Evolutionary conservation across 2,797 vertebrate species (phyloP), one percentile per base, ranked within the genome.

Genomic region (Acanthurus leucopareius): DNA sequence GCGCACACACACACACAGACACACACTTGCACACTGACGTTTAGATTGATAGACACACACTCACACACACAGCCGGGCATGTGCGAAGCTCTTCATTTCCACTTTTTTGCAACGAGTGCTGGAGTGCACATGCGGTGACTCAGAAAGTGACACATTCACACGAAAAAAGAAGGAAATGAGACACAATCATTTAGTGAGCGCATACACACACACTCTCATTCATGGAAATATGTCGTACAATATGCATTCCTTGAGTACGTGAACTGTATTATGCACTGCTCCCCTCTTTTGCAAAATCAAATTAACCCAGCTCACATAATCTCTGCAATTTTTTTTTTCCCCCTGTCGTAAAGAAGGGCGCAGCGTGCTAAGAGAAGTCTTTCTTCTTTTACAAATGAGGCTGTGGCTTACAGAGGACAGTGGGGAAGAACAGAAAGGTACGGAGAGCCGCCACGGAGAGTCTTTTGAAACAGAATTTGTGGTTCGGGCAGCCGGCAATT

Each of bases 311-410:
- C 75, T 88, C 72, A 63, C 66, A 87, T 81, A 79, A 90, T 88
- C 80, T 82, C 68, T 49, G 20, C 1, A 2, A 32, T 74, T 80
- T 83, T 6, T 83, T 6, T 15, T 32, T 5, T 4, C 28, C 28
- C 2, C 44, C 57, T 71, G 69, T 69, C 16, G 8, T 57, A 20
- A 53, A 82, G 57, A 82, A 67, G 22, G 65, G 47, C 13, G 20
- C 57, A 60, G 61, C 10, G 4, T 77, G 77, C 69, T 58, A 40
- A 63, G 62, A 64, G 65, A 83, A 35, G 28, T 65, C 65, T 86
- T 86, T 86, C 69, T 73, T 87, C 62, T 77, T 77, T 81, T 73
- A 77, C 69, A 89, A 84, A 92, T 82, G 80, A 88, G 82, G 62
- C 60, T 75, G 66, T 40, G 84, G 80, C 70, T 83, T 69, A 53